Evolutionary conservation across 2,888 invertebrate genomes (phyloP), one percentile per base, ranked within the genome.

Genomic region (Phengaris arion): DNA sequence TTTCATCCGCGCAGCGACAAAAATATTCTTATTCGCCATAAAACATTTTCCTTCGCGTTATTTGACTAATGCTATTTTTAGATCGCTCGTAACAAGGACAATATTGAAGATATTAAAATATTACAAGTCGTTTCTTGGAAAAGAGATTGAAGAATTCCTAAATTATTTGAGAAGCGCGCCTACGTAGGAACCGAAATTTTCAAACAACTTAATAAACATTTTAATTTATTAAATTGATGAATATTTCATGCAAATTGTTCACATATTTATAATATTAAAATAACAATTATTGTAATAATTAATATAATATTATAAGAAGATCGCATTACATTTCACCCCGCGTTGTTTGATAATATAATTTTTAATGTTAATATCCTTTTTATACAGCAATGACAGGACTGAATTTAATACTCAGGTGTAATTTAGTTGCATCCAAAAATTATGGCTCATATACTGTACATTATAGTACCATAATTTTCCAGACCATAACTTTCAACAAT

Each of bases 401-500:
- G 13, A 22, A 59, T 57, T 52, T 7, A 52, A 52, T 15, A 59
- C 57, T 64, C 12, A 22, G 10, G 12, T 35, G 9, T 64, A 35
- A 22, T 6, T 64, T 12, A 64, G 12, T 6, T 64, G 35, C 35
- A 12, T 35, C 35, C 22, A 64, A 64, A 59, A 64, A 35, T 64
- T 1, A 13, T 35, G 64, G 64, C 35, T 70, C 6, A 15, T 70
- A 12, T 6, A 51, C n/a, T n/a, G 68, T 48, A 15, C 5, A 69
- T 48, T 51, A 69, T 51, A 70, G 6, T 69, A 15, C 8, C 51
- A 70, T 70, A 70, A 70, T 70, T 70, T 70, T 70, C 70, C 70
- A 70, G 51, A 15, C 70, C 70, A 70, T 70, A 70, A 70, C 70
- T 70, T 70, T 22, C 15, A 15, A 70, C 70, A 70, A 70, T 70